A percentile compares a stretch with the other conserved stretches of the same genome.
phyloP scores from a whole-genome alignment of 2,888 invertebrate genomes.

The Ctena decussata region DNA sequence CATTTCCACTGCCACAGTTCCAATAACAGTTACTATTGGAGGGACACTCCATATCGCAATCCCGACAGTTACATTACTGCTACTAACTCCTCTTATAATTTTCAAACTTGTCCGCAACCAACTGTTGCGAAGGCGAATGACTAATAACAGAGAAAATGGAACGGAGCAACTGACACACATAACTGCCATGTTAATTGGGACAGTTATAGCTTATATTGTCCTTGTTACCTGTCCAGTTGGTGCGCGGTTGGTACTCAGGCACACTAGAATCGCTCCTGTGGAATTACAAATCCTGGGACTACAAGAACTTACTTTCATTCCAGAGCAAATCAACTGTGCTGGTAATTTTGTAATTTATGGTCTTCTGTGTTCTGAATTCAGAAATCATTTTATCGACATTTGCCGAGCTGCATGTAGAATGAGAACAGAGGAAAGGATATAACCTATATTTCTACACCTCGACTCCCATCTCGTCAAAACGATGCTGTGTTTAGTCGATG shows the following conservation, averaged over 20 bases:
- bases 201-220: background rate
- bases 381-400: background rate
- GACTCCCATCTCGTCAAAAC: too few relatives aligned
- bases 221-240: background rate
- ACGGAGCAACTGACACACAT: background rate
- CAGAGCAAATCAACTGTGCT: background rate
- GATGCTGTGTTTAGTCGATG: too few relatives aligned
- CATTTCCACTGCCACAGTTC: background rate
- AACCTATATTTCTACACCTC: too few relatives aligned
- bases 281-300: too few relatives aligned
- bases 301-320: background rate
- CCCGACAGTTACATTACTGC: background rate
- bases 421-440: too few relatives aligned
- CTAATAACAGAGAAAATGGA: background rate
- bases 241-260: background rate
- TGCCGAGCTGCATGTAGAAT: too few relatives aligned
- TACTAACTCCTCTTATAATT: background rate
- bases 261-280: too few relatives aligned
- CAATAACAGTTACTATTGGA: background rate
- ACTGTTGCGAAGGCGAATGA: too few relatives aligned
- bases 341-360: background rate
- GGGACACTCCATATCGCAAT: background rate
- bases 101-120: too few relatives aligned
- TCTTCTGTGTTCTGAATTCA: background rate
- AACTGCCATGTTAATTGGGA: background rate